Evolutionary conservation across 2,888 invertebrate species (phyloP).

Genomic region (Lithophane socia): DNA sequence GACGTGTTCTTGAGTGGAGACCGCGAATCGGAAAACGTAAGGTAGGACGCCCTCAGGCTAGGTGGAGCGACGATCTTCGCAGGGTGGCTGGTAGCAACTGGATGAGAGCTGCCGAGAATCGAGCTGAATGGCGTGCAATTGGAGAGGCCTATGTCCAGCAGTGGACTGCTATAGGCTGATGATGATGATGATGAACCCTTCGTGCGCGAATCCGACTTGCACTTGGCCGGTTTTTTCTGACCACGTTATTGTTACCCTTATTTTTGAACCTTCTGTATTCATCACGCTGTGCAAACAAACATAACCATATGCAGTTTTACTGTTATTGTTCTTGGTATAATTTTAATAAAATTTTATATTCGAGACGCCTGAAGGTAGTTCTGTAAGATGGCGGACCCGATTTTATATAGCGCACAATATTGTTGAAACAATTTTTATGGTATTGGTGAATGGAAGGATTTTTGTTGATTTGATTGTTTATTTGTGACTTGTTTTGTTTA

Average conservation of each 20-base stretch:
- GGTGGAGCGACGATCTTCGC: too few species aligned
- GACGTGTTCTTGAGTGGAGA: too few species aligned
- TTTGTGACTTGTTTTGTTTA: constrained; percentile 15
- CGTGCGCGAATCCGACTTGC: too few species aligned
- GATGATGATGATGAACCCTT: too few species aligned
- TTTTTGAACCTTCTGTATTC: constrained; percentile 7
- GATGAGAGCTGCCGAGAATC: too few species aligned
- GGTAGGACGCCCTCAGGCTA: too few species aligned
- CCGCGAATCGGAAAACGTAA: too few species aligned
- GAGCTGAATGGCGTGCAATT: too few species aligned
- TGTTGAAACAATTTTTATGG: constrained; percentile 42
- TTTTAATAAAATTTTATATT: constrained; percentile 68
- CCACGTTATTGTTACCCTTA: not conserved
- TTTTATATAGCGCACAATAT: constrained; percentile 44
- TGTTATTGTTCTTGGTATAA: constrained; percentile 51
- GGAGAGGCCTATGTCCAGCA: too few species aligned
- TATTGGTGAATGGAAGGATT: constrained; percentile 26
- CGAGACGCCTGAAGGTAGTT: constrained; percentile 14
- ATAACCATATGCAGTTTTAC: constrained; percentile 59
- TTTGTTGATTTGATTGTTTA: constrained; percentile 35
- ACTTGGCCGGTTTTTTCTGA: not conserved
- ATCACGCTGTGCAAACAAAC: constrained; percentile 17
- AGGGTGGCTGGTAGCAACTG: too few species aligned
- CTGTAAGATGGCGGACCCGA: constrained; percentile 11
- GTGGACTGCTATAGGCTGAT: too few species aligned